A percentile compares a stretch with the other conserved stretches of the same genome.
Conservation (phyloP, 2,888 invertebrate species). For the Drosophila rubida region DNA sequence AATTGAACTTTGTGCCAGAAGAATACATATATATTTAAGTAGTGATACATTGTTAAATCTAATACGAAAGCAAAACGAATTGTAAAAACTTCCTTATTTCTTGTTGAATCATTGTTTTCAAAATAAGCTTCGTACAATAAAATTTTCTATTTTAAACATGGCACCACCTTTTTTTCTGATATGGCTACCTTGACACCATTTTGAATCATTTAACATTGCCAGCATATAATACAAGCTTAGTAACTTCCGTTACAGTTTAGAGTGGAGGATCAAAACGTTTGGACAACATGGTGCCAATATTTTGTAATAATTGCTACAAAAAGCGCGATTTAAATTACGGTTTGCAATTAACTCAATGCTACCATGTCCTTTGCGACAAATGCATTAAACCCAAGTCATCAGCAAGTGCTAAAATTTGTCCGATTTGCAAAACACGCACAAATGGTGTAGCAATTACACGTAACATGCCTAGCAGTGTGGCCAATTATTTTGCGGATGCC, state of each 20-base stretch:
- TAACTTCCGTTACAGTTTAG: slow-evolving; percentile 32
- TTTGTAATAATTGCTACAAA: slow-evolving; percentile 53
- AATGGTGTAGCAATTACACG: slow-evolving; percentile 22
- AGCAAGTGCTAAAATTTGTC: slow-evolving; percentile 28
- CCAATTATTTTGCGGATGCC: slow-evolving; percentile 58
- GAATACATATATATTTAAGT: slow-evolving; percentile 11
- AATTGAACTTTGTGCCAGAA: slow-evolving; percentile 53
- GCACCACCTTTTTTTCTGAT: background rate
- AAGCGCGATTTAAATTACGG: background rate
- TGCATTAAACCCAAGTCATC: slow-evolving; percentile 23
- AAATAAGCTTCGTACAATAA: background rate
- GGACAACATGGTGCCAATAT: slow-evolving; percentile 57
- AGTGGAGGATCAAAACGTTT: background rate
- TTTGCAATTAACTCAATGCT: slow-evolving; percentile 46
- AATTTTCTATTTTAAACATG: background rate
- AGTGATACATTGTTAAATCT: slow-evolving; percentile 2
- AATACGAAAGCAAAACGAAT: background rate
- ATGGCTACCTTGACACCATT: slow-evolving; percentile 3
- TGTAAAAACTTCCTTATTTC: background rate
- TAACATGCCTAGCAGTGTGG: slow-evolving; percentile 43
- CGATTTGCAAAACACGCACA: slow-evolving; percentile 34
- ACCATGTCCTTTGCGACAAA: slow-evolving; percentile 50
- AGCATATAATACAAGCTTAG: slow-evolving; percentile 3
- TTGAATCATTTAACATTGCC: slow-evolving; percentile 26
- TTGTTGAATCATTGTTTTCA: background rate